These are phyloP conservation scores for Rattus norvegicus DNA, from an alignment of 2,113 vertebrate genomes.

Conservation along the genomic window DNA sequence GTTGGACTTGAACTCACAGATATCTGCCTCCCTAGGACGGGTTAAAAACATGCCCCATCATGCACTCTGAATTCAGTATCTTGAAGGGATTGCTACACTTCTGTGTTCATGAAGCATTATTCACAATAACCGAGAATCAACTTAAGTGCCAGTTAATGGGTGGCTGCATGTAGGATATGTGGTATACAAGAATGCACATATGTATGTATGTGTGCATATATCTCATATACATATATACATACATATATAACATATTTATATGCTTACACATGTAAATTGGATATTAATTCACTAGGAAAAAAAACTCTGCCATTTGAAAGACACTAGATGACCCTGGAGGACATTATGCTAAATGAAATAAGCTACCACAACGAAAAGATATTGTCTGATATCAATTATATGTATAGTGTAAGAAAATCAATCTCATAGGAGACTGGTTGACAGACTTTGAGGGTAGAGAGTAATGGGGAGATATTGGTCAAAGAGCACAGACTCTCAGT, in stretches of 20 bases:
- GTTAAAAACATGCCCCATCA: neutral
- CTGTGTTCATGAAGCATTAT: neutral
- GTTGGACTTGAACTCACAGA: neutral
- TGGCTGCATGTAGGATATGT: neutral
- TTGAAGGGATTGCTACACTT: neutral
- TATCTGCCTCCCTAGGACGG: neutral
- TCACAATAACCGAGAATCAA: slow-evolving; percentile 1
- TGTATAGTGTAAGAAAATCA: neutral
- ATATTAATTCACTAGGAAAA: neutral
- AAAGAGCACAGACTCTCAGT: neutral
- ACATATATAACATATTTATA: too few species aligned
- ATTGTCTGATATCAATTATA: neutral
- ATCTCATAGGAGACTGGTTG: neutral
- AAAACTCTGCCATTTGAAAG: slow-evolving; percentile 22
- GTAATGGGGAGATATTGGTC: neutral
- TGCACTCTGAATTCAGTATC: neutral
- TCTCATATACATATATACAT: neutral
- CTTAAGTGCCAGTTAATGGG: neutral
- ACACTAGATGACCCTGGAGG: neutral
- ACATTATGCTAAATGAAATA: neutral
- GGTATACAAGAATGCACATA: neutral
- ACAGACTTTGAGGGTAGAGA: too few species aligned
- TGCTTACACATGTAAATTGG: neutral
- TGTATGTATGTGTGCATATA: neutral
- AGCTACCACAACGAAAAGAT: neutral